Conservation (phyloP, 1,140 invertebrate species). For the Saxidomus purpurata region DNA sequence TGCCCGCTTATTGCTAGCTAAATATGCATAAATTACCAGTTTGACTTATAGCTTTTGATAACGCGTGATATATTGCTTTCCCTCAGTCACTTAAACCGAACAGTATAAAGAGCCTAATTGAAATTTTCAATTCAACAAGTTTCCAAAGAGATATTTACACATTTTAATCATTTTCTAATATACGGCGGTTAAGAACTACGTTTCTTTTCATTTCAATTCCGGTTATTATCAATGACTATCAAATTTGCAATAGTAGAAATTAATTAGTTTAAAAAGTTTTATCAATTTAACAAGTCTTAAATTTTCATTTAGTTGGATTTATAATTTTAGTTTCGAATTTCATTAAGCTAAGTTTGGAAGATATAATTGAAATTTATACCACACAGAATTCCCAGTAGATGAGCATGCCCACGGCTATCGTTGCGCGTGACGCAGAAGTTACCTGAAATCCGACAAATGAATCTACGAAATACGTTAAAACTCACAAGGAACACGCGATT, state of each 20-base stretch:
- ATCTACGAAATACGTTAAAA: no score
- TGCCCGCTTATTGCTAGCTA: background rate
- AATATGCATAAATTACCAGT: conserved; percentile 2
- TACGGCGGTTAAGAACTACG: background rate
- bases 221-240: background rate
- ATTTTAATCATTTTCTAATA: conserved; percentile 32
- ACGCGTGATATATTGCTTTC: background rate
- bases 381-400: background rate
- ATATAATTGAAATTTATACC: background rate
- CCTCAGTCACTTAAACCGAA: background rate
- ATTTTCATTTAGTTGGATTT: background rate
- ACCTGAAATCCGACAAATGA: no score
- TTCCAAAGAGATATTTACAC: conserved; percentile 18
- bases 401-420: background rate
- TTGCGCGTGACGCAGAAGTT: no score
- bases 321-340: background rate
- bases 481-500: no score
- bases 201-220: background rate
- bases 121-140: background rate
- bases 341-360: background rate
- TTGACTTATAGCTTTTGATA: conserved; percentile 4
- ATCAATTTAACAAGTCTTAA: background rate
- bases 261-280: conserved; percentile 28
- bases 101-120: background rate
- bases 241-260: conserved; percentile 11